A percentile compares a stretch with the other conserved stretches of the same genome.
These are phyloP conservation scores for Atractosteus spatula DNA, from an alignment of 2,113 vertebrate species.

Conservation along the genomic window DNA sequence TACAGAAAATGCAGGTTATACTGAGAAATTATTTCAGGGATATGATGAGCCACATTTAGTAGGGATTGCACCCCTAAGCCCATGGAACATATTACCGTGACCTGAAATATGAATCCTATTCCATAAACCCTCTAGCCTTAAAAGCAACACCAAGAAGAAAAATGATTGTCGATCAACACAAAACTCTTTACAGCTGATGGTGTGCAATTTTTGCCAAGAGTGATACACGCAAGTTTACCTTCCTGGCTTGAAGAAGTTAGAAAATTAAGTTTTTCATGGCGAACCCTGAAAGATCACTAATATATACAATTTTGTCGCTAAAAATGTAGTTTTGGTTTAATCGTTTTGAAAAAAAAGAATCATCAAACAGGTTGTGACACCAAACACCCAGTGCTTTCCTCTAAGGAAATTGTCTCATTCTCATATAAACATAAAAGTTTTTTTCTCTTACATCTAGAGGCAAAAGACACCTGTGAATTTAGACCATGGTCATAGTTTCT, in stretches of 20 bases:
- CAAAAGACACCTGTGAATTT: constrained; percentile 12
- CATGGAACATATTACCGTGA: background rate
- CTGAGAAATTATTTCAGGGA: background rate
- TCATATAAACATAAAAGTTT: background rate
- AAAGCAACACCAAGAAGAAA: background rate
- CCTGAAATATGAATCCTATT: background rate
- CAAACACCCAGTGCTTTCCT: constrained; percentile 7
- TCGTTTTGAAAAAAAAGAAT: background rate
- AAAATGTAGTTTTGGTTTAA: background rate
- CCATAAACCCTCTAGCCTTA: background rate
- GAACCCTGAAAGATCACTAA: background rate
- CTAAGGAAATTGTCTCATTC: constrained; percentile 7
- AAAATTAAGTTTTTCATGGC: background rate
- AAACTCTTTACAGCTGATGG: background rate
- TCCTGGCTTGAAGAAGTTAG: too few species aligned
- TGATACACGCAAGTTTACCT: background rate
- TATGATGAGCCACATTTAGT: background rate
- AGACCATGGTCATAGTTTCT: constrained; percentile 22
- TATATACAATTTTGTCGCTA: background rate
- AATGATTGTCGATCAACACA: constrained; percentile 11
- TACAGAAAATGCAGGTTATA: too few species aligned
- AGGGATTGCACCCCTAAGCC: background rate
- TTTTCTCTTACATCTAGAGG: background rate
- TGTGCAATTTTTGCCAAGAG: background rate
- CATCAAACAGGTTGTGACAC: too few species aligned